Conservation (phyloP, 2,888 invertebrate genomes). For the Thera britannica region DNA sequence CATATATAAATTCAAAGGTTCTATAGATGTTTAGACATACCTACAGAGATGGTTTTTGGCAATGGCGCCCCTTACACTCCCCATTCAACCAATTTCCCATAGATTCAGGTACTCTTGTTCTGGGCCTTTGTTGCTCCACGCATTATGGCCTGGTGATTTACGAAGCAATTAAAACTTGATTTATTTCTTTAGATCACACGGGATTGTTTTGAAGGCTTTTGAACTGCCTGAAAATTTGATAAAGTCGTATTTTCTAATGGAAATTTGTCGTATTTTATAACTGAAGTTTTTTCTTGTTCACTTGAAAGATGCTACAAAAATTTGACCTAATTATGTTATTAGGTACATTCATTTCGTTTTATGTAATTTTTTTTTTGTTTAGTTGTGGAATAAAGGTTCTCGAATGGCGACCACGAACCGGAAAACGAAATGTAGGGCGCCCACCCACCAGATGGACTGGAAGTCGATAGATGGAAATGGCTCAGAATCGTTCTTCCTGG, state of each 20-base stretch:
- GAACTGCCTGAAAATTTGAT: not conserved
- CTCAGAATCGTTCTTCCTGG: too few species aligned
- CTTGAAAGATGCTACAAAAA: too few species aligned
- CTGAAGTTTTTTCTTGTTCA: too few species aligned
- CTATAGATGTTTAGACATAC: not conserved
- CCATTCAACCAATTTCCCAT: slow-evolving; percentile 10
- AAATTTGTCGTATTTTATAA: too few species aligned
- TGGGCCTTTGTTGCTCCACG: slow-evolving; percentile 36
- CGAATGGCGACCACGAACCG: too few species aligned
- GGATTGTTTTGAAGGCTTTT: slow-evolving; percentile 15
- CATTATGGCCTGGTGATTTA: slow-evolving; percentile 41
- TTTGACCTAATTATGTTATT: too few species aligned
- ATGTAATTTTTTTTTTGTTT: too few species aligned
- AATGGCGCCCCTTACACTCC: not conserved
- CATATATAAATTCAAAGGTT: not conserved
- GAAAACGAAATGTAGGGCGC: too few species aligned
- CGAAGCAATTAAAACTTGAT: slow-evolving; percentile 37
- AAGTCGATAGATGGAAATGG: too few species aligned
- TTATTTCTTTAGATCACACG: slow-evolving; percentile 29
- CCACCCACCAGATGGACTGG: too few species aligned
- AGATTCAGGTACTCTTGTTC: slow-evolving; percentile 25
- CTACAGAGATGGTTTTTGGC: not conserved
- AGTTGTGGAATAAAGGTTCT: too few species aligned
- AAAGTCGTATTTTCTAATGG: not conserved
- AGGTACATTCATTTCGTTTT: too few species aligned